phyloP scores from a whole-genome alignment of 2,888 invertebrate species.

The Cephus rjabovi region DNA sequence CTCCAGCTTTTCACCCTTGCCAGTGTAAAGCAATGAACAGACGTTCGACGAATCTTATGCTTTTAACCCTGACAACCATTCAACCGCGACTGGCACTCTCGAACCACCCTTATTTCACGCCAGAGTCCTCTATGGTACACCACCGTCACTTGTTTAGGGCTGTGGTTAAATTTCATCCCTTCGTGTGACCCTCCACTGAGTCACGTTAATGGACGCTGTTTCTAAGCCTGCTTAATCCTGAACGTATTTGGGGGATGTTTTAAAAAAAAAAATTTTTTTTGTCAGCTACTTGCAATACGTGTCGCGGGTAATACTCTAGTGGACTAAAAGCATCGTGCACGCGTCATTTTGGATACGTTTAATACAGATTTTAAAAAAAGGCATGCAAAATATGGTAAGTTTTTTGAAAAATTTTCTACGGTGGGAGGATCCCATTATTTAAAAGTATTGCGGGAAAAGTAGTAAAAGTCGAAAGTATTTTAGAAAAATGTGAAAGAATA shows the following conservation, averaged over 20 bases:
- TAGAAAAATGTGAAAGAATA: too few species aligned
- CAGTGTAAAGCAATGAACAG: background rate
- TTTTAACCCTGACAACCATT: background rate
- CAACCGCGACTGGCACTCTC: background rate
- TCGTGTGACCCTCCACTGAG: background rate
- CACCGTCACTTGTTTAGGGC: background rate
- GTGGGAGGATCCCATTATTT: too few species aligned
- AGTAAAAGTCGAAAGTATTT: background rate
- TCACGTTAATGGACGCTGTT: background rate
- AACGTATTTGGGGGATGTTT: background rate
- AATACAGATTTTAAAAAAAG: too few species aligned
- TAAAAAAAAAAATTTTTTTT: background rate
- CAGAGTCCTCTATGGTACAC: background rate
- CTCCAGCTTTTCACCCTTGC: background rate
- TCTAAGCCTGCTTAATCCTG: background rate
- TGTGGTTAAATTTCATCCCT: background rate
- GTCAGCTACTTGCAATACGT: background rate
- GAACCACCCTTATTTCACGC: background rate
- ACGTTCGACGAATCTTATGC: background rate
- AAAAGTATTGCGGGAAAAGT: too few species aligned
- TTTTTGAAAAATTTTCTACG: too few species aligned
- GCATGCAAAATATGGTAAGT: too few species aligned
- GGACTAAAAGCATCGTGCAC: background rate
- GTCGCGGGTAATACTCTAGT: background rate
- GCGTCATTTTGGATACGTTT: too few species aligned